These are phyloP conservation scores for Picathartes gymnocephalus DNA, from an alignment of 2,113 vertebrate genomes.

Conservation along the genomic window DNA sequence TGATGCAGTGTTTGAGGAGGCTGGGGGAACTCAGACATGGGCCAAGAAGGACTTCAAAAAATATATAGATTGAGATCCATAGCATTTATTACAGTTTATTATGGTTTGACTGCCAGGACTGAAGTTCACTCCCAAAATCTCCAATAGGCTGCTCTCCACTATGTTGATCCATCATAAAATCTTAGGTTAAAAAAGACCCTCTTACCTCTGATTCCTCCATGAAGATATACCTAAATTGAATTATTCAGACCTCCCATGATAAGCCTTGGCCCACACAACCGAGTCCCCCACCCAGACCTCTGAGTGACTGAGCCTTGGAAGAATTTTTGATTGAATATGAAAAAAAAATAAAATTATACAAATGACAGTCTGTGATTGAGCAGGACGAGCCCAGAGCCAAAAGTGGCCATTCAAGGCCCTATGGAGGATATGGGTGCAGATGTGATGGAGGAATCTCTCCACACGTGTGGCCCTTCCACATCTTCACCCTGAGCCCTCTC, in stretches of 20 bases:
- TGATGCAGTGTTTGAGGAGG: background rate
- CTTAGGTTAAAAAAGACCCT: background rate
- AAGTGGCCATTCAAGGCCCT: background rate
- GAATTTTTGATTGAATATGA: background rate
- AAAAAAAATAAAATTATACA: background rate
- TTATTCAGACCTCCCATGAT: background rate
- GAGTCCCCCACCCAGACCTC: background rate
- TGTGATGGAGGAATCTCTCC: background rate
- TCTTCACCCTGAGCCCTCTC: background rate
- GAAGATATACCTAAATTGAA: background rate
- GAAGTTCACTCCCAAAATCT: background rate
- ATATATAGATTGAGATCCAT: background rate
- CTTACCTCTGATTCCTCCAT: background rate
- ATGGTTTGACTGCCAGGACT: background rate
- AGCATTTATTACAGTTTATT: background rate
- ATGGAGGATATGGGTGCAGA: background rate
- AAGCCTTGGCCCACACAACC: background rate
- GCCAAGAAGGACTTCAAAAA: background rate
- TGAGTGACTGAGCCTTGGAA: background rate
- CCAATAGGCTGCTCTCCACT: background rate
- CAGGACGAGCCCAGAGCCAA: background rate
- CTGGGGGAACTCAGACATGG: background rate
- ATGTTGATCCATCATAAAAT: background rate
- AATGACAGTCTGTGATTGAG: background rate
- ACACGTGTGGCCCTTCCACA: background rate